A percentile compares a stretch with the other conserved stretches of the same genome.
Conservation (phyloP, 1,140 invertebrate genomes). For the Tenebrio molitor region DNA sequence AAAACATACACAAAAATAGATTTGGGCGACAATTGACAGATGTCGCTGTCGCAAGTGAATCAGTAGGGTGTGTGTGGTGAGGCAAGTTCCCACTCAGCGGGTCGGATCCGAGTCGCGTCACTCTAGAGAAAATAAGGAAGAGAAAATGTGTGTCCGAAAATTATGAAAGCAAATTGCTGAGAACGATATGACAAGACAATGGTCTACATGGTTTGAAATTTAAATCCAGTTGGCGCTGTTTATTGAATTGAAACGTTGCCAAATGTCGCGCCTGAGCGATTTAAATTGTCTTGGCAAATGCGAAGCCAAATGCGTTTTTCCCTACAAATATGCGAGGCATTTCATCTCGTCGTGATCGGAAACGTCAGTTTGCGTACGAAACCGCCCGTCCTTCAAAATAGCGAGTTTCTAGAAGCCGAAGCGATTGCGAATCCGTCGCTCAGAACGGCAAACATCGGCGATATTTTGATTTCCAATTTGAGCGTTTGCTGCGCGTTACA, state of each 20-base stretch:
- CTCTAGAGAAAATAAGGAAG: too few relatives aligned
- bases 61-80: too few relatives aligned
- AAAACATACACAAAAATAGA: constrained; percentile 23
- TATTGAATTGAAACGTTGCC: constrained; percentile 40
- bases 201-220: constrained; percentile 29
- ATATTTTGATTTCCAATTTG: not conserved
- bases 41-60: not conserved
- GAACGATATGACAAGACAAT: too few relatives aligned
- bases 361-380: not conserved
- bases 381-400: not conserved
- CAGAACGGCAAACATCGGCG: too few relatives aligned
- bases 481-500: constrained; percentile 8
- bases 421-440: too few relatives aligned
- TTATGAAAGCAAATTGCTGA: too few relatives aligned
- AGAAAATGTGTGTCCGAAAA: too few relatives aligned
- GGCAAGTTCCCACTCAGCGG: too few relatives aligned
- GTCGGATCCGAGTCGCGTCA: too few relatives aligned
- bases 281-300: constrained; percentile 15
- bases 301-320: constrained; percentile 17
- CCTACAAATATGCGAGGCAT: not conserved
- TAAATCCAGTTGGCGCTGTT: constrained; percentile 43
- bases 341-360: not conserved
- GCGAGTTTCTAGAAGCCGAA: too few relatives aligned
- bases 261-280: constrained; percentile 25
- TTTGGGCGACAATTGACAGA: constrained; percentile 1